Evolutionary conservation across 2,888 invertebrate species (phyloP).

Genomic region (Syrista parreyssii): DNA sequence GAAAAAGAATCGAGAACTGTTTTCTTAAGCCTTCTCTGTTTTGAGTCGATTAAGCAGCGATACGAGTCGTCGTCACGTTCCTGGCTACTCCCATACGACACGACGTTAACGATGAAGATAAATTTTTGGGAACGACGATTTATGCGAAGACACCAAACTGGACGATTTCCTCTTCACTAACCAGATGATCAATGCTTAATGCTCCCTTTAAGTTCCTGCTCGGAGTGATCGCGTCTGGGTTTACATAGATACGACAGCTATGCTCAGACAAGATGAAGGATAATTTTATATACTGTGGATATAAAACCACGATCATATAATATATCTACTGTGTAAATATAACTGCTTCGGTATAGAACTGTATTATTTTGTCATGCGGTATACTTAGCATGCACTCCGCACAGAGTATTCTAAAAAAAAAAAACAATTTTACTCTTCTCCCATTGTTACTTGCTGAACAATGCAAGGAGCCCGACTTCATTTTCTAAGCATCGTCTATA

Average conservation of each 20-base stretch:
- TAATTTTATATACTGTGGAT: neutral
- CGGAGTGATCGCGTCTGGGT: neutral
- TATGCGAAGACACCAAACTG: neutral
- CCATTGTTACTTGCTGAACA: neutral
- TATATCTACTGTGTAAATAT: neutral
- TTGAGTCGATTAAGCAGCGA: neutral
- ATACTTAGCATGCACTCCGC: neutral
- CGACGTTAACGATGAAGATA: neutral
- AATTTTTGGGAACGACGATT: neutral
- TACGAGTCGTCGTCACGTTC: neutral
- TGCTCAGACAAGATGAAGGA: neutral
- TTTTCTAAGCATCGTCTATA: neutral
- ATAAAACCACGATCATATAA: neutral
- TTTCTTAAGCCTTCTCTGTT: neutral
- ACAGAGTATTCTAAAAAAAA: neutral
- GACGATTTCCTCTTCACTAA: neutral
- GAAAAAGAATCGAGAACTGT: neutral
- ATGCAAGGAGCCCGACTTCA: neutral
- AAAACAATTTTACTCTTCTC: neutral
- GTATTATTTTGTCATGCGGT: neutral
- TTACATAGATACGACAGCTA: neutral
- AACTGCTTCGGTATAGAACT: neutral
- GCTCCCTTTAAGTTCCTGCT: neutral
- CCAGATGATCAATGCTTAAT: neutral
- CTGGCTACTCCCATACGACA: neutral